Evolutionary conservation across 2,888 invertebrate genomes (phyloP).

Genomic region (Thymelicus lineola): DNA sequence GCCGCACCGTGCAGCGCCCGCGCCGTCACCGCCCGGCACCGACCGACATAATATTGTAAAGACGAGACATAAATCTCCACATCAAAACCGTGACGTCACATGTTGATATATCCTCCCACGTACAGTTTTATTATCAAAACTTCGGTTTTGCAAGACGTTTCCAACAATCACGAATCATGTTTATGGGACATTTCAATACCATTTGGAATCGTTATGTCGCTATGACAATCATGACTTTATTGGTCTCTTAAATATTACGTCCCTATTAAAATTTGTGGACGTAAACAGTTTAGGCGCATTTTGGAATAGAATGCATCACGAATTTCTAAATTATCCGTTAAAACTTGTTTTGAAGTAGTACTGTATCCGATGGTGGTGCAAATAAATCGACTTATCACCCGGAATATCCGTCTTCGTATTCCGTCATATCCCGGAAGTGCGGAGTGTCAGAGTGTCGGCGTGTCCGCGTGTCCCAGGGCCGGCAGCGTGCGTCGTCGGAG

Average conservation of each 20-base stretch:
- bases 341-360: background rate
- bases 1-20: conserved; percentile 54
- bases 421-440: conserved; percentile 70
- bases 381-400: conserved; percentile 15
- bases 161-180: conserved; percentile 43
- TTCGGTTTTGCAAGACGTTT: conserved; percentile 44
- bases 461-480: conserved; percentile 54
- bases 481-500: conserved; percentile 49
- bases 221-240: conserved; percentile 29
- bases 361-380: conserved; percentile 6
- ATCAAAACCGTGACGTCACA: conserved; percentile 61
- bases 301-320: background rate
- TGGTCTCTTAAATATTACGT: conserved; percentile 16
- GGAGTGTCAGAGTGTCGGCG: conserved; percentile 44
- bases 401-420: conserved; percentile 1
- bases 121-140: conserved; percentile 54
- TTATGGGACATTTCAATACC: conserved; percentile 35
- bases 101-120: conserved; percentile 54
- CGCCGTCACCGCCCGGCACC: conserved; percentile 63
- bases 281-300: background rate
- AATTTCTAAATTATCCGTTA: background rate
- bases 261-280: conserved; percentile 16
- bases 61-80: conserved; percentile 60
- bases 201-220: conserved; percentile 17
- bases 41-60: conserved; percentile 56